Conservation (phyloP, 2,113 vertebrate species). For the Percina caprodes region DNA sequence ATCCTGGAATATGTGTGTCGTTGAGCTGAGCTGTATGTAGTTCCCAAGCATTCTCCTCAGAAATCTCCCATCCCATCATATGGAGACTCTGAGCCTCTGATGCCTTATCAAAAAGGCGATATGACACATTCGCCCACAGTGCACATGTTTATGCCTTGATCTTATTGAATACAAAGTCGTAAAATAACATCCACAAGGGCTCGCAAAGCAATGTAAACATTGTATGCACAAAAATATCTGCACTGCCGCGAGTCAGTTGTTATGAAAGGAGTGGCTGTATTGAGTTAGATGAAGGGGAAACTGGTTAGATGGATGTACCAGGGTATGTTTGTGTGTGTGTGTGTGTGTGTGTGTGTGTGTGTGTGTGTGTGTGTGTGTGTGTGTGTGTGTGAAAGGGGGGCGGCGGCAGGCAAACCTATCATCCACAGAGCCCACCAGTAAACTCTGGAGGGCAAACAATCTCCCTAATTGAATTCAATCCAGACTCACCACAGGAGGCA, state of each 20-base stretch:
- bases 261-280: constrained; percentile 12
- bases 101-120: constrained; percentile 44
- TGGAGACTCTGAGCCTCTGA: constrained; percentile 16
- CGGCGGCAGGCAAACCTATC: constrained; percentile 57
- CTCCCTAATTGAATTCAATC: constrained; percentile 80
- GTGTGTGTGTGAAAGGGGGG: neutral
- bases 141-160: constrained; percentile 39
- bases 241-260: constrained; percentile 37
- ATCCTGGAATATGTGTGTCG: constrained; percentile 28
- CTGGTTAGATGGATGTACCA: constrained; percentile 26
- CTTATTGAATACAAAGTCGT: constrained; percentile 8
- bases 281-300: constrained; percentile 32
- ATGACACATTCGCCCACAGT: constrained; percentile 30
- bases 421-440: constrained; percentile 63
- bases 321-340: constrained; percentile 5
- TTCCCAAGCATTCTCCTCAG: constrained; percentile 29
- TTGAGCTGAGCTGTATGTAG: constrained; percentile 23
- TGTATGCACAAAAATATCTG: neutral
- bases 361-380: neutral
- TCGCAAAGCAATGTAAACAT: constrained; percentile 44
- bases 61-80: constrained; percentile 35
- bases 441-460: constrained; percentile 77
- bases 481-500: constrained; percentile 66
- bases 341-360: constrained; percentile 1
- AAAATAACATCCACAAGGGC: constrained; percentile 35